phyloP scores from a whole-genome alignment of 64 coral and sea anemone species.

The Dendronephthya gigantea region DNA sequence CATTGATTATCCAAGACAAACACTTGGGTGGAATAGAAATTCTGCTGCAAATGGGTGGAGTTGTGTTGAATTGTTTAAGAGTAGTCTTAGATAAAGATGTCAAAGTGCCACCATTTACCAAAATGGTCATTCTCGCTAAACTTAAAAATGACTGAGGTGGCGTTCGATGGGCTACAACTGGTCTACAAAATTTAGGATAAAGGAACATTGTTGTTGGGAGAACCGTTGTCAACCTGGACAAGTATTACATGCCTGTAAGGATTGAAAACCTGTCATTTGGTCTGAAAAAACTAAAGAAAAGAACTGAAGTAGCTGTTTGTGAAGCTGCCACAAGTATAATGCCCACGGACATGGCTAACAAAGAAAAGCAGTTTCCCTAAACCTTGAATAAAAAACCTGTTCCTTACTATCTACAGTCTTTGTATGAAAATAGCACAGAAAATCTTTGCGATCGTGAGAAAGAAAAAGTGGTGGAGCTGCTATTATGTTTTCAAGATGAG shows the following conservation, averaged over 20 bases:
- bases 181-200: too few species aligned
- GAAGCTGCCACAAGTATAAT: slow-evolving; percentile 24
- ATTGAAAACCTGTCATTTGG: slow-evolving; percentile 19
- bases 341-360: background rate
- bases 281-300: slow-evolving; percentile 5
- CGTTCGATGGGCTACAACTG: too few species aligned
- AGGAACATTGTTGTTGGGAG: background rate
- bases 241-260: slow-evolving; percentile 9
- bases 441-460: background rate
- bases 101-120: background rate
- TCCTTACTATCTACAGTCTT: background rate
- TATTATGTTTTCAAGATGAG: background rate
- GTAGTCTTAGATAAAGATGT: background rate
- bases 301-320: slow-evolving; percentile 23
- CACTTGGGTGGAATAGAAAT: background rate
- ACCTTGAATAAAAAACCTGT: background rate
- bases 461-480: background rate
- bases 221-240: slow-evolving; percentile 16
- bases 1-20: background rate
- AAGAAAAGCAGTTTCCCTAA: background rate
- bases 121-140: background rate
- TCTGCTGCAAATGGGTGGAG: background rate
- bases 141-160: background rate
- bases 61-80: background rate
- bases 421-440: background rate